Base-by-base conservation (phyloP, 2,113 vertebrate species). In the Triplophysa siluroides region DNA sequence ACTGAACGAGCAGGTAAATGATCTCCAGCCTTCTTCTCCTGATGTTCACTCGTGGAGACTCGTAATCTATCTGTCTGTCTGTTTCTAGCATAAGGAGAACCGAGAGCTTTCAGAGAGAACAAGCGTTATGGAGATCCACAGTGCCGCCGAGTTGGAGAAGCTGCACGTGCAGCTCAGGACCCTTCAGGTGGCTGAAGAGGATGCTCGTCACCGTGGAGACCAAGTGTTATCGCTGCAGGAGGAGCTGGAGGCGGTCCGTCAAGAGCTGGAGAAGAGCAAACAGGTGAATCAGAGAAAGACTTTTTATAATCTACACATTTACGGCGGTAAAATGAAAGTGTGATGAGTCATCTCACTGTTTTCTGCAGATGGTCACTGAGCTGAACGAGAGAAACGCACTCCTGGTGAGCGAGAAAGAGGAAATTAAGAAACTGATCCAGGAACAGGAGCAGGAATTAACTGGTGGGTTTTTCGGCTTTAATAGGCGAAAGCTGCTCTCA, bases 71-170 rank as follows among this genome's bases (percentile, higher is more conserved):
- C 14, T 13, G n/a, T n/a, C n/a, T n/a, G n/a, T n/a, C n/a, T n/a
- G n/a, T n/a, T n/a, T 72, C 54, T 90, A 99, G 98, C 94, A 94
- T 76, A 97, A 95, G 91, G 97, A 98, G 79, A 96, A 96, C 92
- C 95, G 92, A 87, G 93, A 92, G 70, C 89, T 99, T 81, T 87
- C 91, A 81, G 96, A 98, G 89, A 95, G 90, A 85, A 84, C 97
- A 86, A 91, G 67, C 68, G 89, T 1, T 52, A 77, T 94, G 70
- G 95, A 95, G 89, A 89, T 83, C 84, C 83, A 88, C 0, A 94
- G 92, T 60, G 86, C 77, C 7, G 83, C 88, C 0, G 96, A 98
- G 88, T 93, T 91, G 5, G 95, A 97, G 77, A 96, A 92, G 87
- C 90, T 96, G 62, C 90, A 89, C 16, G 88, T 70, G 76, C 95